These are phyloP conservation scores for Leptura quadrifasciata DNA, from an alignment of 2,888 invertebrate genomes.

Conservation along the genomic window DNA sequence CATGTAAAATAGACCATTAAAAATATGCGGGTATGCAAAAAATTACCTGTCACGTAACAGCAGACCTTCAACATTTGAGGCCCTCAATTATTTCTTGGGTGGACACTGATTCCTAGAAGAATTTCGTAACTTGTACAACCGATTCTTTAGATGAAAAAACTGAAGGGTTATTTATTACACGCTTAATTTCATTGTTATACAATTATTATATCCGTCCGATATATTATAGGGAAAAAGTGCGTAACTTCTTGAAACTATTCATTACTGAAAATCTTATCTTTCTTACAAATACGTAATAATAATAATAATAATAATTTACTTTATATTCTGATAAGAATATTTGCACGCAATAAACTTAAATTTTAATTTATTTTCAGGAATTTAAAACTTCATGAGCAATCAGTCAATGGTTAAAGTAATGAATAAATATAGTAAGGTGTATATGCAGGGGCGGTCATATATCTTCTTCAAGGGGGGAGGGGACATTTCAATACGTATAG, in stretches of 20 bases:
- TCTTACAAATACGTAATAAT: too few relatives aligned
- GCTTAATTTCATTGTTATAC: background rate
- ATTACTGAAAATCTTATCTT: too few relatives aligned
- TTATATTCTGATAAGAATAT: too few relatives aligned
- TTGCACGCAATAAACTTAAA: too few relatives aligned
- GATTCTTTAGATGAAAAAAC: background rate
- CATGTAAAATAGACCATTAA: constrained; percentile 7
- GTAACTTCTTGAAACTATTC: background rate
- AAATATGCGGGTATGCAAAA: constrained; percentile 11
- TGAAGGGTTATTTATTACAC: background rate
- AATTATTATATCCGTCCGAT: background rate
- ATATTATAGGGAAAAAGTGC: background rate
- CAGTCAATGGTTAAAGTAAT: too few relatives aligned
- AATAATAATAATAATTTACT: too few relatives aligned
- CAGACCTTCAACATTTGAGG: constrained; percentile 19
- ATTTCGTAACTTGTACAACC: background rate
- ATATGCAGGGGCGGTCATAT: too few relatives aligned
- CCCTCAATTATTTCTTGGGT: constrained; percentile 20
- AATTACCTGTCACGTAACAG: constrained; percentile 14
- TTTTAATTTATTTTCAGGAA: too few relatives aligned
- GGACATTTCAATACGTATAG: too few relatives aligned
- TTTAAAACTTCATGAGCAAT: too few relatives aligned
- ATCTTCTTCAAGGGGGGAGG: too few relatives aligned
- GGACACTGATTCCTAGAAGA: constrained; percentile 1
- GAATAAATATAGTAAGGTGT: too few relatives aligned